Evolutionary conservation across 2,113 vertebrate species (phyloP).

Genomic region (Percina caprodes): DNA sequence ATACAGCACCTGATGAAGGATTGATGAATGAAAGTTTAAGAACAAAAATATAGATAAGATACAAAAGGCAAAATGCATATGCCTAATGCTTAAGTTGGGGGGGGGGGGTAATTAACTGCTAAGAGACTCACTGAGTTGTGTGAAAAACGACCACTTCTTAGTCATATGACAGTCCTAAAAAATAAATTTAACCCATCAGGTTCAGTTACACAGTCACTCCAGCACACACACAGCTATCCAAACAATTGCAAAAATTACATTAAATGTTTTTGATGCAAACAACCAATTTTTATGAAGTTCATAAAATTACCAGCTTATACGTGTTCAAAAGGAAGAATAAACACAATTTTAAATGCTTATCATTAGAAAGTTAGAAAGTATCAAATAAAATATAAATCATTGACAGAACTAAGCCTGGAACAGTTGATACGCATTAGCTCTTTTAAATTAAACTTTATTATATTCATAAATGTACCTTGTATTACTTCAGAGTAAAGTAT

Average conservation of each 20-base stretch:
- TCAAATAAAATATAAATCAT: not conserved
- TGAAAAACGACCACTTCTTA: constrained; percentile 68
- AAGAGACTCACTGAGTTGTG: constrained; percentile 46
- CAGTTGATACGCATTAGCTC: not conserved
- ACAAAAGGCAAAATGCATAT: no score
- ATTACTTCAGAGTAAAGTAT: not conserved
- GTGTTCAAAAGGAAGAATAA: not conserved
- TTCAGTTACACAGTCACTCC: constrained; percentile 45
- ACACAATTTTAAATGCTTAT: not conserved
- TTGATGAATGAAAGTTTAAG: not conserved
- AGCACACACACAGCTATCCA: not conserved
- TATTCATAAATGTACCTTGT: not conserved
- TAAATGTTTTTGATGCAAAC: not conserved
- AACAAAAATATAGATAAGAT: not conserved
- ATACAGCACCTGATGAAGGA: not conserved
- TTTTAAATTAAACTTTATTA: not conserved
- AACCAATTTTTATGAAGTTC: not conserved
- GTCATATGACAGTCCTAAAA: constrained; percentile 78
- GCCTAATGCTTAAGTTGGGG: no score
- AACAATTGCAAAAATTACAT: not conserved
- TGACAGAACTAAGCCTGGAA: not conserved
- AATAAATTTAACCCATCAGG: constrained; percentile 76
- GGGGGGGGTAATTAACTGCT: constrained; percentile 58
- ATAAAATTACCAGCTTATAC: not conserved
- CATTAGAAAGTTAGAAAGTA: not conserved